Conservation (phyloP, 2,888 invertebrate species). For the Eupithecia exiguata region DNA sequence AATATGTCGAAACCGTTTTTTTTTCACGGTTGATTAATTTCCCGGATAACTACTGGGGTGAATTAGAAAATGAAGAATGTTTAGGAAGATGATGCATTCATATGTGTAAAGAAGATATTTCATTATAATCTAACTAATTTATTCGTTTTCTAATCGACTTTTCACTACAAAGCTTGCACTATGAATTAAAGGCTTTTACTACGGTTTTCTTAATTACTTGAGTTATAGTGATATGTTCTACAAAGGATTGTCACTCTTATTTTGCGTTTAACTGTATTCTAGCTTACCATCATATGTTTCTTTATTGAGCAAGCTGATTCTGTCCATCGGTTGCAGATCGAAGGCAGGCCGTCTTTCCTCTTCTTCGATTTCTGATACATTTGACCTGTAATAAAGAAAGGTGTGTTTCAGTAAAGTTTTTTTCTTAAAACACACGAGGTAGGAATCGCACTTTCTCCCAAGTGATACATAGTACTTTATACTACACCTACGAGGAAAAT, state of each 20-base stretch:
- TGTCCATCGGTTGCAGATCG: conserved; percentile 72
- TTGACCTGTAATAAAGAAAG: conserved; percentile 25
- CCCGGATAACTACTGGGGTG: no score
- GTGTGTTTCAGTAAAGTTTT: neutral
- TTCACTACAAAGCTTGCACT: neutral
- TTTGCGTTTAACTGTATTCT: neutral
- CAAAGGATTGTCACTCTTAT: neutral
- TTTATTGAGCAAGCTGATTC: conserved; percentile 76
- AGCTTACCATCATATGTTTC: conserved; percentile 75
- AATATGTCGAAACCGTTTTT: no score
- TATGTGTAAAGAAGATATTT: no score
- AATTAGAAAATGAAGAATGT: no score
- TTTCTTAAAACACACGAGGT: no score
- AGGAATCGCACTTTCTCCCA: no score
- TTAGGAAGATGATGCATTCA: no score
- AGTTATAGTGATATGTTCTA: neutral
- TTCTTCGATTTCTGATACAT: conserved; percentile 48
- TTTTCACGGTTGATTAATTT: no score
- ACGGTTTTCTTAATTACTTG: neutral
- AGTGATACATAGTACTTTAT: no score
- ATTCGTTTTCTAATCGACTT: no score
- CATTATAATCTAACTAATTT: no score
- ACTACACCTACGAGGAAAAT: no score
- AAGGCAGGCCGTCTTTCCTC: conserved; percentile 53
- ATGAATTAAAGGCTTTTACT: neutral